A percentile compares a stretch with the other conserved stretches of the same genome.
Evolutionary conservation across 35 echinoderm and acorn worm genomes (phyloP).

Genomic region (Stichopus chloronotus): DNA sequence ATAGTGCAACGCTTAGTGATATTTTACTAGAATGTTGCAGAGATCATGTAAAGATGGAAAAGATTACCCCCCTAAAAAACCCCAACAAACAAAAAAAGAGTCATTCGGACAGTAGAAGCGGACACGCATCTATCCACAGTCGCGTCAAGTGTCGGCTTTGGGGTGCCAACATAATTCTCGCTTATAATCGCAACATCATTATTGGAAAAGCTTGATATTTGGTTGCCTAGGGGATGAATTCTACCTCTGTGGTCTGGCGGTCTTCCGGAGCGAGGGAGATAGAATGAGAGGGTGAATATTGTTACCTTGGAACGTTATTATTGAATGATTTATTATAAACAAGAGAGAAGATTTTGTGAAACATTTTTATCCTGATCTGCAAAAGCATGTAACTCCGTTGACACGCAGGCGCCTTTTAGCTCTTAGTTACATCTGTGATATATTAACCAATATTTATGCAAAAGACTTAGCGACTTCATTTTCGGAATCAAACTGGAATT

Average conservation of each 20-base stretch:
- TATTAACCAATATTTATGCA: constrained; percentile 39
- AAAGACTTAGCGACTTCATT: not conserved
- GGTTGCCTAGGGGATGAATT: not conserved
- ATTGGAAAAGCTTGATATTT: not conserved
- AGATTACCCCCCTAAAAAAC: too few species aligned
- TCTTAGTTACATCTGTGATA: constrained; percentile 32
- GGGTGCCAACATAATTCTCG: not conserved
- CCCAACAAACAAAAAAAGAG: too few species aligned
- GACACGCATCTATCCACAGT: not conserved
- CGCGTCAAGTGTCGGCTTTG: not conserved
- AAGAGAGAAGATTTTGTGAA: not conserved
- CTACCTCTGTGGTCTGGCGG: constrained; percentile 13
- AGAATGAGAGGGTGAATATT: constrained; percentile 7
- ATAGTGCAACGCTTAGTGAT: too few species aligned
- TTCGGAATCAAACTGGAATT: constrained; percentile 11
- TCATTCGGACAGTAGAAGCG: too few species aligned
- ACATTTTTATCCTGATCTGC: too few species aligned
- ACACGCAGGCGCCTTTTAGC: not conserved
- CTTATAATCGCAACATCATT: not conserved
- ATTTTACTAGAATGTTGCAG: too few species aligned
- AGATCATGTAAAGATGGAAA: too few species aligned
- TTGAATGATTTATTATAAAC: constrained; percentile 54
- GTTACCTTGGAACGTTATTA: constrained; percentile 45
- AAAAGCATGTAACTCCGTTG: not conserved
- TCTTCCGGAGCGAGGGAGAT: not conserved